phyloP scores from a whole-genome alignment of 2,113 vertebrate genomes.

The Ailuropoda melanoleuca region DNA sequence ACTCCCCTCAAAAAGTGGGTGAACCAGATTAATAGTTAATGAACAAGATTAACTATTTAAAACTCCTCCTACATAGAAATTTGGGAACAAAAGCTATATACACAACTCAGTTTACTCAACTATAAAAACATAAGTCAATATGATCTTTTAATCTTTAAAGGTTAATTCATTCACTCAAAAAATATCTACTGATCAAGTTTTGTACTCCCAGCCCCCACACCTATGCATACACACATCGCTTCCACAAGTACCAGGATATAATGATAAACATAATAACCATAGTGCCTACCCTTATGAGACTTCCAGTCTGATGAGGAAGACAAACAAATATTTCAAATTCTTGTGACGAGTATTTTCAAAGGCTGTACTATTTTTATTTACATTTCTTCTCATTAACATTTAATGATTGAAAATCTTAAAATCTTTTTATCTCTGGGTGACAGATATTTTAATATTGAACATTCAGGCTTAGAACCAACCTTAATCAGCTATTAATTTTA shows the following conservation, averaged over 20 bases:
- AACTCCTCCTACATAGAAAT: neutral
- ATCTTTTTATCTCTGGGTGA: neutral
- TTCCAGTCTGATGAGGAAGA: neutral
- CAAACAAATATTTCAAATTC: neutral
- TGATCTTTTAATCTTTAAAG: slow-evolving; percentile 26
- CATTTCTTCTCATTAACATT: neutral
- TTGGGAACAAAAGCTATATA: neutral
- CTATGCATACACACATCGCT: neutral
- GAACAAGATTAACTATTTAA: neutral
- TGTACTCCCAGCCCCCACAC: accelerated
- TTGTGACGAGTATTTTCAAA: neutral
- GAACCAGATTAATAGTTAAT: neutral
- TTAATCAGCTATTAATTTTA: neutral
- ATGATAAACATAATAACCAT: neutral
- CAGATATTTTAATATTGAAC: neutral
- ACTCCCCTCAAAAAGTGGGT: neutral
- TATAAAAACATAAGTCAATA: neutral
- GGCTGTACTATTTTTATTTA: neutral
- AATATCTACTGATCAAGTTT: neutral
- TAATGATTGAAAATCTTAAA: neutral
- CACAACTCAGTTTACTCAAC: neutral
- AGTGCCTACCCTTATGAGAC: neutral
- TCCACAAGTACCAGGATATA: neutral
- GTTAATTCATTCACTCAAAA: neutral
- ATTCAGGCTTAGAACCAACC: neutral